Evolutionary conservation across 2,888 invertebrate species (phyloP), one percentile per base, ranked within the genome.

Genomic region (Anthophora plumipes): DNA sequence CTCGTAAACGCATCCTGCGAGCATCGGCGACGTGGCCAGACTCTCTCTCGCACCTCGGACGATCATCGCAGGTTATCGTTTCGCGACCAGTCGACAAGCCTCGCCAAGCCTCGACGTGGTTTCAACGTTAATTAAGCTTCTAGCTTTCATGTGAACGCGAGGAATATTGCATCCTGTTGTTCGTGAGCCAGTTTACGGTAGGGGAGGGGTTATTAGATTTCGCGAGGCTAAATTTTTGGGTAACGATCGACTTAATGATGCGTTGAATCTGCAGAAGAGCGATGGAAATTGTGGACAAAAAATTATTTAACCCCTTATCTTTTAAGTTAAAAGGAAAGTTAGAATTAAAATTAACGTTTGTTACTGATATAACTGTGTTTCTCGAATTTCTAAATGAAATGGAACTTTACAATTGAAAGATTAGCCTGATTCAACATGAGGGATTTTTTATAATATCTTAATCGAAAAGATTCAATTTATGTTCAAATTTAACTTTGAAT

Each of bases 61-160:
- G 69, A 57, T 68, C 50, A 77, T 77, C 63, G 43, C 1, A 57
- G 31, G 55, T 57, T 48, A 39, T n/a, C 57, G 63, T 64, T 69
- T 59, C 54, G 14, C 41, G 52, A 25, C n/a, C 17, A 12, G 22
- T 41, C 54, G n/a, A 48, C 37, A 60, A 39, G 39, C 43, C 39
- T 3, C 46, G 22, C 50, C 37, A 60, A 39, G 39, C 43, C 39
- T 3, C 46, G 22, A n/a, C n/a, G n/a, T 43, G 39, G 46, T 76
- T 67, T 60, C 22, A 9, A n/a, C 77, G 77, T 76, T 77, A 60
- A 77, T 77, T 67, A 52, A 69, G 12, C 43, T n/a, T n/a, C n/a
- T 41, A 4, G 43, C 12, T 43, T 59, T 39, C 57, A 46, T 37
- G 46, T 12, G 37, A 48, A 48, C 37, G 20, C 31, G 59, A 50